Evolutionary conservation across 2,113 vertebrate genomes (phyloP), one percentile per base, ranked within the genome.

Genomic region (Scopus umbretta): DNA sequence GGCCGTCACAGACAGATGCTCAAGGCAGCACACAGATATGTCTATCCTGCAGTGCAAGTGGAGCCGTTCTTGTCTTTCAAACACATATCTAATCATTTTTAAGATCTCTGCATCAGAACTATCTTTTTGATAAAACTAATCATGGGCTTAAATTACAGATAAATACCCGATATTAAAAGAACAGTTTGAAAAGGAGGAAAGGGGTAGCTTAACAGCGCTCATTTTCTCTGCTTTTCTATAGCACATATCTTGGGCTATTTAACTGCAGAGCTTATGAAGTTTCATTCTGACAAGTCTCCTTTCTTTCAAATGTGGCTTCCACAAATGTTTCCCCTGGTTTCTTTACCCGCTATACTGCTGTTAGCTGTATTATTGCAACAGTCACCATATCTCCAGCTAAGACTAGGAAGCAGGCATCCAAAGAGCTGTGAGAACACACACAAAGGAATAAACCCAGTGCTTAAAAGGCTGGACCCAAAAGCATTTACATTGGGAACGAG

Each of bases 51-150:
- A n/a, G 87, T 30, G 27, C 76, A 92, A 96, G 82, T 11, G n/a
- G 49, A 86, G 52, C 79, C 50, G 74, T 71, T 83, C 92, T 59
- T 92, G 65, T 89, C 96, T 97, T 90, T 91, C 93, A 87, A 67
- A 85, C 70, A 89, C 79, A 80, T 29, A 72, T 47, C 86, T 91
- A 74, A 97, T 96, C 45, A 90, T 95, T 92, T 95, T 59, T 52
- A 92, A 94, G 91, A 95, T 97, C 92, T 95, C 90, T 96, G 78
- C 75, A 86, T 96, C 74, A 59, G 72, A 96, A 95, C 86, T 91
- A 90, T 92, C 91, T 96, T 94, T 96, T 94, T 96, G 93, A 93
- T 95, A 95, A 96, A 97, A 94, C 92, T 96, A 95, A 97, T 97
- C 88, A 94, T 6, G 21, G 88, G 88, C 94, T 96, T 95, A 96